Percentiles rank a stretch among this genome's conserved stretches.
These are phyloP conservation scores for Agriopis aurantiaria DNA, from an alignment of 2,888 invertebrate species.

Conservation along the genomic window DNA sequence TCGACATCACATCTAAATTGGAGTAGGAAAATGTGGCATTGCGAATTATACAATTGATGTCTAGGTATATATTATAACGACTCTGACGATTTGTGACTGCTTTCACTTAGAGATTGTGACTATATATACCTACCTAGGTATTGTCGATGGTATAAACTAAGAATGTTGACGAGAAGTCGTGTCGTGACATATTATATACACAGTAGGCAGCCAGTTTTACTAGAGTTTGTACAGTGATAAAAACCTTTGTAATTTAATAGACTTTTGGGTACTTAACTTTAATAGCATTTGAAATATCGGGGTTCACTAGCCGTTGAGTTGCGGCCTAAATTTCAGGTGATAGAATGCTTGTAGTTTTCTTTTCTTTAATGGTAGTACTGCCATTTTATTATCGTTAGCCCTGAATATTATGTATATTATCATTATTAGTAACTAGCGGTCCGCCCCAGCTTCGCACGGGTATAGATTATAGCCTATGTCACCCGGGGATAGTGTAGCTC, in stretches of 20 bases:
- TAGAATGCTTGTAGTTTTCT: neutral
- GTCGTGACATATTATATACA: constrained; percentile 9
- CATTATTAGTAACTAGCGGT: no score
- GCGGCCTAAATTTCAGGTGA: constrained; percentile 3
- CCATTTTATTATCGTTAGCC: neutral
- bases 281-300: constrained; percentile 35
- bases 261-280: constrained; percentile 35
- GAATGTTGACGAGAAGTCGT: neutral
- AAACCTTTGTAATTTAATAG: constrained; percentile 47
- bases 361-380: neutral
- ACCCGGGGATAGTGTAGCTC: no score
- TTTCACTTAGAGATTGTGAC: no score
- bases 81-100: no score
- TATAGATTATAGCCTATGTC: no score
- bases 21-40: no score
- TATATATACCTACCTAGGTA: no score
- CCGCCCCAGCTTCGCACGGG: no score
- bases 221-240: constrained; percentile 44
- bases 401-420: neutral
- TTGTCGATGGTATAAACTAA: neutral
- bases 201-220: constrained; percentile 32
- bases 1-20: no score
- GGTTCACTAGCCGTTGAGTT: constrained; percentile 18
- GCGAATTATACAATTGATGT: no score
- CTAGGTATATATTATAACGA: no score